phyloP scores from a whole-genome alignment of 37 sponge, comb jelly and placozoan genomes.

The Theonella swinhoei region DNA sequence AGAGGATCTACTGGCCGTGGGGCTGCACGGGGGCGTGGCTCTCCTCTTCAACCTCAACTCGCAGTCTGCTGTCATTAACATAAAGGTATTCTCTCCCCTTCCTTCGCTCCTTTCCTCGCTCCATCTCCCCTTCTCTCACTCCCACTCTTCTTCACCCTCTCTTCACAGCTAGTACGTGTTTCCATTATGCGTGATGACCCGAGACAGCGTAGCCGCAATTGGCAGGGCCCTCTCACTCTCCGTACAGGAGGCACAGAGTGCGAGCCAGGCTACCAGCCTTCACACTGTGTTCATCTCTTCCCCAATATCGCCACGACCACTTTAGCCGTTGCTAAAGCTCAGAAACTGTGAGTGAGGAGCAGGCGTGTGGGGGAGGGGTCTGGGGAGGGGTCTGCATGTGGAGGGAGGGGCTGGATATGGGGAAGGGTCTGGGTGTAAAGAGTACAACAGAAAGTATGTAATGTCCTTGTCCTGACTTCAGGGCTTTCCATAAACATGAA shows the following conservation, averaged over 20 bases:
- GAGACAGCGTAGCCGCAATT: constrained; percentile 55
- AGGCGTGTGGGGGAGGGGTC: too few relatives aligned
- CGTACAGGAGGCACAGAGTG: constrained; percentile 57
- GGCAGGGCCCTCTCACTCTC: constrained; percentile 67
- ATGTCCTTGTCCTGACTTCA: too few relatives aligned
- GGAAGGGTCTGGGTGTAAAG: too few relatives aligned
- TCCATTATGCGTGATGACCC: constrained; percentile 75
- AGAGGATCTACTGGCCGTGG: constrained; percentile 59
- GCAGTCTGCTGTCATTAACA: constrained; percentile 57
- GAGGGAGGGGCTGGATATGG: too few relatives aligned
- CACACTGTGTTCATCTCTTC: constrained; percentile 60
- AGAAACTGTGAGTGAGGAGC: constrained; percentile 74
- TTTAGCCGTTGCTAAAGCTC: constrained; percentile 62
- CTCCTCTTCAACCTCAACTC: constrained; percentile 58
- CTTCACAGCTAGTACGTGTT: constrained; percentile 22
- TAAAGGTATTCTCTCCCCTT: constrained; percentile 31
- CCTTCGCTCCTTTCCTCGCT: not conserved
- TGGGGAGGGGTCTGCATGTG: too few relatives aligned
- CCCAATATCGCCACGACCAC: constrained; percentile 73
- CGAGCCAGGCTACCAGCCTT: constrained; percentile 83
- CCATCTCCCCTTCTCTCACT: constrained; percentile 1
- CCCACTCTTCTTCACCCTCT: not conserved
- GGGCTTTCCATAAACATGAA: too few relatives aligned
- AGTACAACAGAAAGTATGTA: too few relatives aligned
- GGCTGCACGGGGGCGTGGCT: constrained; percentile 67